phyloP scores from a whole-genome alignment of 2,113 vertebrate species.

The Salvator merianae region DNA sequence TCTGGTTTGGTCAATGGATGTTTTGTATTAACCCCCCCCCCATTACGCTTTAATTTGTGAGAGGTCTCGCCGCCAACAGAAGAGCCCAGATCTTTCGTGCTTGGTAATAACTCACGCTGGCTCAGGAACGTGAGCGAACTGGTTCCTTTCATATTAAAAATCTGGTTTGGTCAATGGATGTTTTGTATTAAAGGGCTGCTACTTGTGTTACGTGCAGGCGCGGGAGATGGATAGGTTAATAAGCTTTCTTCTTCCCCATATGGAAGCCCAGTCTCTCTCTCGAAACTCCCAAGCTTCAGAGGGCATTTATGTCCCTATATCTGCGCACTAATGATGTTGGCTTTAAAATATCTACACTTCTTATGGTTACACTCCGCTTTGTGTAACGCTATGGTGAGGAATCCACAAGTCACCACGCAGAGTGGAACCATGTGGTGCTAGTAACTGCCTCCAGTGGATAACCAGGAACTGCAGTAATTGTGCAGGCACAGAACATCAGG shows the following conservation, averaged over 20 bases:
- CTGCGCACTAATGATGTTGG: not conserved
- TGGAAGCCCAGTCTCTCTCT: too few relatives aligned
- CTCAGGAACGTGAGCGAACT: not conserved
- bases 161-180: not conserved
- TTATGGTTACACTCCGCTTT: too few relatives aligned
- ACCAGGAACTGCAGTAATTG: too few relatives aligned
- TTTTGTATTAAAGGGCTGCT: not conserved
- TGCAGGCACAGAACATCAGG: too few relatives aligned
- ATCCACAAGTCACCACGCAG: too few relatives aligned
- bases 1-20: not conserved
- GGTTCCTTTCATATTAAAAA: not conserved
- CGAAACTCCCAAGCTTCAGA: not conserved
- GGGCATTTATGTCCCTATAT: not conserved
- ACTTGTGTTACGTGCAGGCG: too few relatives aligned
- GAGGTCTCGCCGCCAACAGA: not conserved
- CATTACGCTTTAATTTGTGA: not conserved
- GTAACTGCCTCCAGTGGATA: too few relatives aligned
- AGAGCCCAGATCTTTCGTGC: not conserved
- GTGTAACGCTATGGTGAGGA: too few relatives aligned
- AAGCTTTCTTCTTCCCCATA: not conserved
- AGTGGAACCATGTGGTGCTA: too few relatives aligned
- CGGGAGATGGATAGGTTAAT: not conserved
- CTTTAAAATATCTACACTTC: not conserved
- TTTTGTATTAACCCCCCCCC: not conserved
- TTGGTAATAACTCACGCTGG: conserved; percentile 1